Evolutionary conservation across 92 coral and sea anemone genomes (phyloP), one percentile per base, ranked within the genome.

Genomic region (Epizoanthus stellaris): DNA sequence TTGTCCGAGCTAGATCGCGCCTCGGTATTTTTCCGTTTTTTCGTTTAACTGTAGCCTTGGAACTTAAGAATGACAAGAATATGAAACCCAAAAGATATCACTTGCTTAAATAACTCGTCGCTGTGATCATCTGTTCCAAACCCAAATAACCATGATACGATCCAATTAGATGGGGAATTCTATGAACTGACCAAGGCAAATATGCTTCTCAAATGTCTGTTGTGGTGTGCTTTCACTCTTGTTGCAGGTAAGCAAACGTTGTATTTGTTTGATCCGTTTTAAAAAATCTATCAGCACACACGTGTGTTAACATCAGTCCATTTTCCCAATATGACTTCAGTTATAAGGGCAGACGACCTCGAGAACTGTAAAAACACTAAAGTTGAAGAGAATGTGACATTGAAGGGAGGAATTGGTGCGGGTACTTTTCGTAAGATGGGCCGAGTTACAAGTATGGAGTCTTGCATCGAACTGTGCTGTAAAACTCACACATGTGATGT

Each of bases 391-490:
- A 95, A 97, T 80, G 99, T 97, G 74, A 97, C 99, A 9, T 74
- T 97, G 52, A 92, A 96, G 52, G 99, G 99, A 38, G 99, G 99
- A 20, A 93, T 97, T 68, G 96, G 99, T 42, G 99, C 99, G 14
- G 99, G 99, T 13, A 97, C 99, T 9, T 97, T 97, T 86, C 85
- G 93, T 77, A 97, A 93, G 86, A 93, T 97, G 80, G 99, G 98
- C 30, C 91, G 93, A 88, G 99, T 97, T 25, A 93, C 98, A 10
- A 92, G 95, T 75, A 97, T 97, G 99, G 98, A 91, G 36, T 95
- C 99, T 20, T 97, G 99, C 80, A 90, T 97, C 76, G 97, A 97
- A 80, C 92, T 97, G 87, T 97, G 99, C 88, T 97, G 99, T 79
- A 97, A 95, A 88, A 93, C 92, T 2, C 88, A 91, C 42, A 77